phyloP scores from a whole-genome alignment of 2,888 invertebrate genomes.

The Caenorhabditis panamensis region DNA sequence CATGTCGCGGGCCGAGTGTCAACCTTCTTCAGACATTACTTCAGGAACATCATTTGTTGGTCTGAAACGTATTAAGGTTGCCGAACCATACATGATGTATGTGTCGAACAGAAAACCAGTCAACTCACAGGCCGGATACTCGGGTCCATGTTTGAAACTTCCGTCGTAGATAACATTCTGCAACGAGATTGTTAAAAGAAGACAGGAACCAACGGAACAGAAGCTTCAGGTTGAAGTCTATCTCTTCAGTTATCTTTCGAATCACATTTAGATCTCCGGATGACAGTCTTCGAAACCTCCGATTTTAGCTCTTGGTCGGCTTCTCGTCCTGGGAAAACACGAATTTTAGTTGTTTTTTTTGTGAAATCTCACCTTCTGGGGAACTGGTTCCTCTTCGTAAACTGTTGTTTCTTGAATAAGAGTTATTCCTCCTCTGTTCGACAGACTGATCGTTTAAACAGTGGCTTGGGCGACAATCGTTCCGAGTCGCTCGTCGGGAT shows the following conservation, averaged over 20 bases:
- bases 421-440: slow-evolving; percentile 46
- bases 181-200: slow-evolving; percentile 4
- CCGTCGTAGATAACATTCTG: slow-evolving; percentile 58
- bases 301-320: background rate
- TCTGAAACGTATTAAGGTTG: no score
- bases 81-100: no score
- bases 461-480: slow-evolving; percentile 48
- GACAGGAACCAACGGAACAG: background rate
- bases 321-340: no score
- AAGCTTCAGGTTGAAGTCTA: slow-evolving; percentile 47
- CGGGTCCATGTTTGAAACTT: slow-evolving; percentile 56
- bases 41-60: no score
- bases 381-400: no score
- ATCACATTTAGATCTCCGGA: slow-evolving; percentile 57
- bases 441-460: slow-evolving; percentile 35
- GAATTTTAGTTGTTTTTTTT: background rate
- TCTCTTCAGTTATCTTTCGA: slow-evolving; percentile 57
- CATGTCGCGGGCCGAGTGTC: no score
- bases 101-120: no score
- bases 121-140: no score
- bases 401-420: slow-evolving; percentile 50
- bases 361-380: no score
- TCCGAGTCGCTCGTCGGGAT: no score
- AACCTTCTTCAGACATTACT: no score
- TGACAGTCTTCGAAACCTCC: slow-evolving; percentile 46